These are phyloP conservation scores for Simalia tracyae DNA, from an alignment of 2,797 vertebrate species.

Conservation along the genomic window DNA sequence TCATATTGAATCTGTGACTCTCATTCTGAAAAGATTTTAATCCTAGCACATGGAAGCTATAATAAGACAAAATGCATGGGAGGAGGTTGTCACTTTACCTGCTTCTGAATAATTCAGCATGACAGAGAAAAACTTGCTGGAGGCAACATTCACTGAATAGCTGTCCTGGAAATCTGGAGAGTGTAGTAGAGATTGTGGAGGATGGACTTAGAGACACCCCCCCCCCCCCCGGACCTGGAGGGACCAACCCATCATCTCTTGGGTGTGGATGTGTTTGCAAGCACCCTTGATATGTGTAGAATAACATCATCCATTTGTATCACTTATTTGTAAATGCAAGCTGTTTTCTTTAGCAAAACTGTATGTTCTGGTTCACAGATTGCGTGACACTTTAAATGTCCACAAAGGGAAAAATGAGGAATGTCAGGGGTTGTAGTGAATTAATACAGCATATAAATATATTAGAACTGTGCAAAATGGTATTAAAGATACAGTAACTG, in stretches of 20 bases:
- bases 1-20: background rate
- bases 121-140: background rate
- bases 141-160: background rate
- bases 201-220: background rate
- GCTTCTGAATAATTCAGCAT: background rate
- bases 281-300: background rate
- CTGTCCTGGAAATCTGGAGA: background rate
- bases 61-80: background rate
- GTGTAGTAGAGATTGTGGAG: background rate
- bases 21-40: background rate
- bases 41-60: background rate
- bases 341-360: background rate
- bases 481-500: constrained; percentile 7
- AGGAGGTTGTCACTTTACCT: background rate
- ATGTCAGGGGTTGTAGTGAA: background rate
- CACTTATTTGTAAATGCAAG: background rate
- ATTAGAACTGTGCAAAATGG: background rate
- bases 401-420: background rate
- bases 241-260: background rate
- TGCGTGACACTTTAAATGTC: background rate
- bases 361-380: background rate
- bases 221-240: background rate
- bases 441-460: background rate
- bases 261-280: background rate
- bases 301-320: background rate